phyloP scores from a whole-genome alignment of 2,888 invertebrate species.

The Hydroisotoma schaefferi region DNA sequence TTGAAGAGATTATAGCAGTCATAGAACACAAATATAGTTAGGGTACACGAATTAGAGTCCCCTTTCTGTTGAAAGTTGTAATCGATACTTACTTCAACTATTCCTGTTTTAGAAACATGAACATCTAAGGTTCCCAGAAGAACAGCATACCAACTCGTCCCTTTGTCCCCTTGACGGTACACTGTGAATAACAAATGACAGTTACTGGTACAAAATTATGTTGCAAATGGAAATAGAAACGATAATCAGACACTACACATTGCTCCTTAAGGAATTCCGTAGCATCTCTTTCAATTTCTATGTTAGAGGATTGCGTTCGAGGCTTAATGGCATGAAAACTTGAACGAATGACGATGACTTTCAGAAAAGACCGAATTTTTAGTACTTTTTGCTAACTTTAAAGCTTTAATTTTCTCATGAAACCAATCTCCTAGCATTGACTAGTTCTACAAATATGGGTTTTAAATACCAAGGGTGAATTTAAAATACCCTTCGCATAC shows the following conservation, averaged over 20 bases:
- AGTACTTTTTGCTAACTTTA: too few species aligned
- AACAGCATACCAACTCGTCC: slow-evolving; percentile 75
- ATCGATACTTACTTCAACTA: slow-evolving; percentile 61
- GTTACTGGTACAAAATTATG: neutral
- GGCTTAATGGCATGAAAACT: too few species aligned
- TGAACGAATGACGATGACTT: neutral
- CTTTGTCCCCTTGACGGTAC: slow-evolving; percentile 72
- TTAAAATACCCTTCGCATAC: too few species aligned
- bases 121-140: slow-evolving; percentile 69
- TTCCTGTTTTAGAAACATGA: slow-evolving; percentile 56
- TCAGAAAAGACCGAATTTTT: neutral
- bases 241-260: neutral
- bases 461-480: too few species aligned
- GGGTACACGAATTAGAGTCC: too few species aligned
- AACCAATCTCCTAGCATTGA: too few species aligned
- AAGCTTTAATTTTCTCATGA: too few species aligned
- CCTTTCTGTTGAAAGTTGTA: too few species aligned
- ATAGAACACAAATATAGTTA: too few species aligned
- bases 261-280: neutral
- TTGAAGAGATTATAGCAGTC: too few species aligned
- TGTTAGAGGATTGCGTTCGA: too few species aligned
- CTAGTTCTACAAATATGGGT: too few species aligned
- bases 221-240: neutral
- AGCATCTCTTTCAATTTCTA: neutral
- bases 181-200: slow-evolving; percentile 54